Evolutionary conservation across 1,140 invertebrate genomes (phyloP).

Genomic region (Heliconius eleuchia): DNA sequence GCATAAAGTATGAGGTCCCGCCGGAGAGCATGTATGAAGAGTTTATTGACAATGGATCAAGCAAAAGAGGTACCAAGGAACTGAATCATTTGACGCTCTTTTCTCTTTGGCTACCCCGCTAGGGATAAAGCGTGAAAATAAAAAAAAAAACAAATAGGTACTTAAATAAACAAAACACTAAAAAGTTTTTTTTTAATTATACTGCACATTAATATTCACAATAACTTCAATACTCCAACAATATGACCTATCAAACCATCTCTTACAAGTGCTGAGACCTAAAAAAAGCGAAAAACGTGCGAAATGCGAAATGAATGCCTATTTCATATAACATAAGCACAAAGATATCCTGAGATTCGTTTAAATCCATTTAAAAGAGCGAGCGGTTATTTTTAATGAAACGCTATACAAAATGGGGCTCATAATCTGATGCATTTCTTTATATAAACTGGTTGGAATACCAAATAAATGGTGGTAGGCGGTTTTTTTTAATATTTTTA

Average conservation of each 20-base stretch:
- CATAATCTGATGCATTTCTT: constrained; percentile 18
- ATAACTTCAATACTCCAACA: constrained; percentile 40
- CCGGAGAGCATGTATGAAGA: no score
- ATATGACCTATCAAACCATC: constrained; percentile 19
- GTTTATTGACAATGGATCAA: no score
- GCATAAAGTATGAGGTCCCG: no score
- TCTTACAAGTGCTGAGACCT: constrained; percentile 15
- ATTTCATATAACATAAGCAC: neutral
- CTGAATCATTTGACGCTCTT: no score
- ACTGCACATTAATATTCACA: neutral
- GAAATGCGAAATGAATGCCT: constrained; percentile 18
- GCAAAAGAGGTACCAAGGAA: no score
- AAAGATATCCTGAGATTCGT: constrained; percentile 21
- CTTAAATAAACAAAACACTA: neutral
- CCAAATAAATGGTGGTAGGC: constrained; percentile 9
- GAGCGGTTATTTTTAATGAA: constrained; percentile 23
- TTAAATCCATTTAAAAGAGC: constrained; percentile 27
- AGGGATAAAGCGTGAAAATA: neutral
- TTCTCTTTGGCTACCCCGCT: neutral
- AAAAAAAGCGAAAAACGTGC: constrained; percentile 8
- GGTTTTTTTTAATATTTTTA: neutral
- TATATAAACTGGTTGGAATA: constrained; percentile 5
- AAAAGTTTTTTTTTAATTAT: neutral
- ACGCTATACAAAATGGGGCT: constrained; percentile 15
- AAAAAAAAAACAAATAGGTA: neutral